Evolutionary conservation across 2,888 invertebrate species (phyloP), one percentile per base, ranked within the genome.

Genomic region (Brachypterus glaber): DNA sequence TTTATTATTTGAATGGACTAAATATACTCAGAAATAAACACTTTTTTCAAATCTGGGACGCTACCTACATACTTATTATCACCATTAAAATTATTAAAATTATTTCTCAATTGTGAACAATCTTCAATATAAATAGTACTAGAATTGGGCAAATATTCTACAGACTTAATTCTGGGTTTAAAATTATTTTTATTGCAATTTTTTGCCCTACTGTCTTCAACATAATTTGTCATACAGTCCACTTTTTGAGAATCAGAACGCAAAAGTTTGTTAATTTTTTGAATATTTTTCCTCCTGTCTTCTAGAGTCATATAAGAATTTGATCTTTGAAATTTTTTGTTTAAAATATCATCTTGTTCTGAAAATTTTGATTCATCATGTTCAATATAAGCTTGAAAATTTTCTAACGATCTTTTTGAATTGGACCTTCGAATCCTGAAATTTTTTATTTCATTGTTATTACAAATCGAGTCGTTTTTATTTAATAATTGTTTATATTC

Each of bases 41-140:
- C 65, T 53, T 68, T 71, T 46, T 72, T 72, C 39, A 73, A 66
- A 55, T 73, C 73, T 2, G 72, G 73, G 26, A 66, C 71, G 35
- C 71, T 72, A 2, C 70, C 70, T 9, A 68, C 63, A 40, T 62
- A 62, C 27, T 51, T 50, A 18, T 25, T 17, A 2, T 26, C 12
- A 15, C 26, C 29, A 4, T 30, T 13, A 8, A 35, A 30, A 30
- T 47, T 48, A 29, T 37, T 34, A 7, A 41, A 26, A 29, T 29
- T 11, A 5, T 4, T 34, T n/a, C n/a, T n/a, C n/a, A n/a, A n/a
- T n/a, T n/a, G n/a, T n/a, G n/a, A n/a, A 26, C 52, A 41, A 33
- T 58, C 51, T 37, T 57, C 54, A 9, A 54, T 48, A 37, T 50
- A 55, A 24, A 54, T 45, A 1, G 47, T 46, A 33, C 49, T 52